These are phyloP conservation scores for Coilia nasus DNA, from an alignment of 2,797 vertebrate species.

Conservation along the genomic window DNA sequence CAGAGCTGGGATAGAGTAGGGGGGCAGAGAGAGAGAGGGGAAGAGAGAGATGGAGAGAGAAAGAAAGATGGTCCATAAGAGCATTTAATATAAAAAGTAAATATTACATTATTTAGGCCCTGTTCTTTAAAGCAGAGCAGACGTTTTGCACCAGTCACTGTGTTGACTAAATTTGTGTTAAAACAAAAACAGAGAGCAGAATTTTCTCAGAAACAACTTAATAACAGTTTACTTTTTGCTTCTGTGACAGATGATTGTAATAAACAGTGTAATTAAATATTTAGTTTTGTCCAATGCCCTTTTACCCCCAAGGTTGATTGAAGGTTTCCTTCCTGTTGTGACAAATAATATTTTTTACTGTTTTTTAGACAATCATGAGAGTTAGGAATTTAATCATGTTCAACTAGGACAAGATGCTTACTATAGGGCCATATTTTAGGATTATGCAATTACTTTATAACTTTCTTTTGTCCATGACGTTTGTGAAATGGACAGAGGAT, in stretches of 20 bases:
- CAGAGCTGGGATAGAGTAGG: background rate
- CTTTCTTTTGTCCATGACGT: background rate
- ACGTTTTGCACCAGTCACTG: background rate
- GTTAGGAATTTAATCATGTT: no score
- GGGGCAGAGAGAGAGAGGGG: constrained; percentile 19
- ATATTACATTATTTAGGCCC: background rate
- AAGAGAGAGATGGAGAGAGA: background rate
- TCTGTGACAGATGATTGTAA: background rate
- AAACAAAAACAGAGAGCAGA: background rate
- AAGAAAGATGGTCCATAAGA: background rate
- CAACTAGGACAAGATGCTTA: background rate
- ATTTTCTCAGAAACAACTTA: background rate
- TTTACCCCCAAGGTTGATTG: background rate
- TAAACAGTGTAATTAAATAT: background rate
- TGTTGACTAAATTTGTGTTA: background rate
- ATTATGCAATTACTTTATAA: background rate
- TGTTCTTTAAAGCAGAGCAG: background rate
- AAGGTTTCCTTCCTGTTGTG: background rate
- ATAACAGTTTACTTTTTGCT: background rate
- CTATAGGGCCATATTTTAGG: background rate
- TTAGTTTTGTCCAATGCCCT: background rate
- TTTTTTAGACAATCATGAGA: background rate
- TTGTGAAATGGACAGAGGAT: background rate
- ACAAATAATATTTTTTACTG: background rate
- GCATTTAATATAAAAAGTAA: background rate